Evolutionary conservation across 2,797 vertebrate genomes (phyloP).

Genomic region (Microctenopoma lineatum): DNA sequence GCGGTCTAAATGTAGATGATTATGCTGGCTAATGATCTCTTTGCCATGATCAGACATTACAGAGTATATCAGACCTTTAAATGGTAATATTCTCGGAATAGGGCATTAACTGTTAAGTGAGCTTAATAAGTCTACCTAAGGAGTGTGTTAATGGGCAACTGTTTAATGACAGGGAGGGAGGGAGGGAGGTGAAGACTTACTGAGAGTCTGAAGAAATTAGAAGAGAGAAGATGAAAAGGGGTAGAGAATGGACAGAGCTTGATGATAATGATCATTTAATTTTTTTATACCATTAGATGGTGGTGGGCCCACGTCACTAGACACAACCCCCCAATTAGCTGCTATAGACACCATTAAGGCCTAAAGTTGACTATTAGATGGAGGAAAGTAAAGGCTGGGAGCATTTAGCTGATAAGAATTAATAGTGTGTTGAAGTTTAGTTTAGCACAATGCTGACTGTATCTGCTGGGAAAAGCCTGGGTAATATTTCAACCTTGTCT

Average conservation of each 20-base stretch:
- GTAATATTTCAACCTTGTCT: background rate
- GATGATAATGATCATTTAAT: constrained; percentile 56
- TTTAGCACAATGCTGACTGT: constrained; percentile 51
- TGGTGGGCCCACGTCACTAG: constrained; percentile 36
- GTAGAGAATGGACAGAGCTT: constrained; percentile 39
- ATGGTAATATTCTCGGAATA: constrained; percentile 66
- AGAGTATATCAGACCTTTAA: constrained; percentile 58
- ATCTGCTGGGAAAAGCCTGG: constrained; percentile 14
- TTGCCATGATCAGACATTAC: constrained; percentile 48
- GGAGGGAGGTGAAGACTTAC: constrained; percentile 2
- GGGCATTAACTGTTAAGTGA: constrained; percentile 76
- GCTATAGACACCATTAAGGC: constrained; percentile 82
- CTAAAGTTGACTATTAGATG: constrained; percentile 82
- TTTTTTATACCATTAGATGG: constrained; percentile 60
- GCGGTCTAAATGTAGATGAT: constrained; percentile 44
- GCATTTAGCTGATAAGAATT: constrained; percentile 69
- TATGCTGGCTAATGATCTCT: constrained; percentile 49
- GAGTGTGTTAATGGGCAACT: constrained; percentile 63
- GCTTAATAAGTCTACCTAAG: constrained; percentile 71
- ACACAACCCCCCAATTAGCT: constrained; percentile 73
- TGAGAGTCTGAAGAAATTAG: constrained; percentile 34
- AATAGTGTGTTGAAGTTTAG: constrained; percentile 67
- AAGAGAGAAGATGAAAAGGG: constrained; percentile 27
- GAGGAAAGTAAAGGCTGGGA: constrained; percentile 65
- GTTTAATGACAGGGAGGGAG: constrained; percentile 44